Conservation (phyloP, 2,888 invertebrate species). For the Noctua janthina region DNA sequence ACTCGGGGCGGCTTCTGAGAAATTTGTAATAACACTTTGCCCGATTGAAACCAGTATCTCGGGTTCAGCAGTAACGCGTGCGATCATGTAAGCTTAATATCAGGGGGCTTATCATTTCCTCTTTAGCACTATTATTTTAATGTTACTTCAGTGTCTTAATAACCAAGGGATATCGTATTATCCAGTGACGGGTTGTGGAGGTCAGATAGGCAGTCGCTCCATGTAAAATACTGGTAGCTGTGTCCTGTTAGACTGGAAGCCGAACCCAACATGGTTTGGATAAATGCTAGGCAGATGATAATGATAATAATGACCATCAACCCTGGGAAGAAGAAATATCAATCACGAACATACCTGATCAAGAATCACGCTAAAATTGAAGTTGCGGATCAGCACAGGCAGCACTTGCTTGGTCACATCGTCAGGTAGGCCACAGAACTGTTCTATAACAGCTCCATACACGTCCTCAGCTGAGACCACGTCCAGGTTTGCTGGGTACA, state of each 20-base stretch:
- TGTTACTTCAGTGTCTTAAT: background rate
- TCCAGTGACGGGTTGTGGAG: background rate
- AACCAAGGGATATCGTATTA: background rate
- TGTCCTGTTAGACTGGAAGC: background rate
- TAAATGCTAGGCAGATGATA: background rate
- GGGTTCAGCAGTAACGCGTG: background rate
- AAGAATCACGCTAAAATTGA: constrained; percentile 82
- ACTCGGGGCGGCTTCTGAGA: background rate
- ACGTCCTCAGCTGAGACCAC: constrained; percentile 80
- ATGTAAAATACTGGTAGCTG: background rate
- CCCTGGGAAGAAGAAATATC: background rate
- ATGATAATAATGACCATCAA: background rate
- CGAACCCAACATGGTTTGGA: background rate
- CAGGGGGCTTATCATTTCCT: background rate
- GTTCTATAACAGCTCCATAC: constrained; percentile 80
- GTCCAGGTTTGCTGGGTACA: constrained; percentile 74
- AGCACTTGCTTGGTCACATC: constrained; percentile 81
- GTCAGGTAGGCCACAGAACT: constrained; percentile 86
- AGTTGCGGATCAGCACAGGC: constrained; percentile 82
- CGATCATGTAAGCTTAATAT: background rate
- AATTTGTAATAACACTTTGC: background rate
- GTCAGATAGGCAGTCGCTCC: background rate
- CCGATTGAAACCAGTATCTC: background rate
- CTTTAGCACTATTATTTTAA: background rate
- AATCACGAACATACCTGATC: constrained; percentile 71